These are phyloP conservation scores for Drosophila aldrichi DNA, from an alignment of 2,888 invertebrate genomes.

Conservation along the genomic window DNA sequence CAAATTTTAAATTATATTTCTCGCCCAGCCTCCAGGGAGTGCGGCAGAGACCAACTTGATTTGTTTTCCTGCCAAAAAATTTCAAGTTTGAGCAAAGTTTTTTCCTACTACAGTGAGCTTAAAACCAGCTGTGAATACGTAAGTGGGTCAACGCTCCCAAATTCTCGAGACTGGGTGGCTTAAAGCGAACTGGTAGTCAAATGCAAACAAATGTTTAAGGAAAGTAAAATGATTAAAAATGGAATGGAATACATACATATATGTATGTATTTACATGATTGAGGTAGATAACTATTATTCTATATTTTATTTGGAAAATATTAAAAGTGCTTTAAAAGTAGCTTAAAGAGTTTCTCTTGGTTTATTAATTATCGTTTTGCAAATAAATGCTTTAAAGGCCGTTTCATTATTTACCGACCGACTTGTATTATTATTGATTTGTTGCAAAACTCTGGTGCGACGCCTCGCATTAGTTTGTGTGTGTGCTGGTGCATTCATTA, in stretches of 20 bases:
- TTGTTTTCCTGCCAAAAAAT: neutral
- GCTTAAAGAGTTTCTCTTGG: too few species aligned
- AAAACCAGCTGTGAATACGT: constrained; percentile 2
- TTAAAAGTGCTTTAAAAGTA: too few species aligned
- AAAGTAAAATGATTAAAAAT: too few species aligned
- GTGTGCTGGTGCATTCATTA: constrained; percentile 34
- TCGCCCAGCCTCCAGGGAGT: constrained; percentile 9
- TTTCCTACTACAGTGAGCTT: neutral
- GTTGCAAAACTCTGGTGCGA: constrained; percentile 7
- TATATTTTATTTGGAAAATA: too few species aligned
- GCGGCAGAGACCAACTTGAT: neutral
- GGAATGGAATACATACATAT: too few species aligned
- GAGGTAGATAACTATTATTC: too few species aligned
- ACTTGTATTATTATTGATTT: constrained; percentile 16
- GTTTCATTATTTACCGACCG: neutral
- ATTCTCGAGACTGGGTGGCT: too few species aligned
- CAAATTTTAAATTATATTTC: constrained; percentile 38
- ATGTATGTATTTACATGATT: too few species aligned
- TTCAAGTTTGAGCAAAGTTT: constrained; percentile 11
- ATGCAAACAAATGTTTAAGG: too few species aligned
- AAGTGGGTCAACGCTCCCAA: neutral
- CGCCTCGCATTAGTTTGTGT: neutral
- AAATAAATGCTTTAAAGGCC: neutral
- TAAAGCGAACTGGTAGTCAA: neutral
- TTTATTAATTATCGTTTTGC: too few species aligned